These are phyloP conservation scores for Asteroscopus sphinx DNA, from an alignment of 2,888 invertebrate species.

Conservation along the genomic window DNA sequence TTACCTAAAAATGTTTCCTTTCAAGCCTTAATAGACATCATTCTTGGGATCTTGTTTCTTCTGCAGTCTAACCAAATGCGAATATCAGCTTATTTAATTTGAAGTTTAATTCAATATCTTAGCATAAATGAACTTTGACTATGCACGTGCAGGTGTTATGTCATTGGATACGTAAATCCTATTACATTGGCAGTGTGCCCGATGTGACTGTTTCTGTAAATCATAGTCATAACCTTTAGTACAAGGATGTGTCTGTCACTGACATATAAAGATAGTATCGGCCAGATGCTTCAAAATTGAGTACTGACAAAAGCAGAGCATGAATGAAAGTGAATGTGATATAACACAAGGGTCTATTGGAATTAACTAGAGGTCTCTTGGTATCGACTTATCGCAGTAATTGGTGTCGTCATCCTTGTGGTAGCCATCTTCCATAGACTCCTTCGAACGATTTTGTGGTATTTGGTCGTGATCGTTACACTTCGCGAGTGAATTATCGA, in stretches of 20 bases:
- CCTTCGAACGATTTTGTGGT: neutral
- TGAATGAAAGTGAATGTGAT: constrained; percentile 39
- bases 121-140: constrained; percentile 24
- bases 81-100: constrained; percentile 4
- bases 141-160: constrained; percentile 19
- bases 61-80: no score
- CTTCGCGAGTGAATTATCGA: constrained; percentile 4
- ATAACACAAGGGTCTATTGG: constrained; percentile 41
- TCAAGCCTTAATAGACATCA: no score
- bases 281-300: constrained; percentile 34
- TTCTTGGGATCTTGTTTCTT: no score
- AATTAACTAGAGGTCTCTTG: constrained; percentile 7
- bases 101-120: constrained; percentile 19
- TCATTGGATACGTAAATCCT: constrained; percentile 20
- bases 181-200: constrained; percentile 29
- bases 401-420: neutral
- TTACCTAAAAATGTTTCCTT: no score
- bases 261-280: constrained; percentile 44
- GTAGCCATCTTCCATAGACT: neutral
- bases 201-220: constrained; percentile 19
- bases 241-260: constrained; percentile 30
- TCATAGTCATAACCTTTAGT: constrained; percentile 27
- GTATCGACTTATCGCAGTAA: neutral
- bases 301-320: constrained; percentile 32
- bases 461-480: constrained; percentile 14